Conservation (phyloP, 2,888 invertebrate genomes). For the Lissocephala sabroskyi region DNA sequence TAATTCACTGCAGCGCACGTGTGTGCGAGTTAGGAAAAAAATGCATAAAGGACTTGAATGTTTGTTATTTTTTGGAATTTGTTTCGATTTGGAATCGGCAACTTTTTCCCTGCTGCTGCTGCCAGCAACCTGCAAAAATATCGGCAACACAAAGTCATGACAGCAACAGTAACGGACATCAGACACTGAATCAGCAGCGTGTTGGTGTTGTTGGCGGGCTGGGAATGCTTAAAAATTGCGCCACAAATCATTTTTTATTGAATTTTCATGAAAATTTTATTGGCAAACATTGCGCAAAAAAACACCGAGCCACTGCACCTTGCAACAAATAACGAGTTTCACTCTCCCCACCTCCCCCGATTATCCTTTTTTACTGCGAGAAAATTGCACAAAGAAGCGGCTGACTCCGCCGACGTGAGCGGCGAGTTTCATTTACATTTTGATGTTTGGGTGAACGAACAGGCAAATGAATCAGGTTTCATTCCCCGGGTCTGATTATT, state of each 20-base stretch:
- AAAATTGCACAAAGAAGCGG: too few relatives aligned
- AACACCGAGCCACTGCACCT: conserved; percentile 32
- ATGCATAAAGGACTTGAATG: too few relatives aligned
- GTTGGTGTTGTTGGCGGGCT: conserved; percentile 14
- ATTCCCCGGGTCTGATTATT: too few relatives aligned
- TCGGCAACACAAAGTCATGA: conserved; percentile 35
- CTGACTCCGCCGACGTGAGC: too few relatives aligned
- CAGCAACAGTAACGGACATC: conserved; percentile 5
- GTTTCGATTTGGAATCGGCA: conserved; percentile 43
- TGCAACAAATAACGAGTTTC: too few relatives aligned
- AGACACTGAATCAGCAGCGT: conserved; percentile 4
- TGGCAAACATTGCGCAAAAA: conserved; percentile 39
- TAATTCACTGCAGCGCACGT: neutral
- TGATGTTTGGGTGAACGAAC: too few relatives aligned
- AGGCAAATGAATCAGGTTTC: too few relatives aligned
- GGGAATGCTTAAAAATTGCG: conserved; percentile 31
- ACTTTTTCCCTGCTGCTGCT: conserved; percentile 45
- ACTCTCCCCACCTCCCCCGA: too few relatives aligned
- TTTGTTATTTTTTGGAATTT: conserved; percentile 29
- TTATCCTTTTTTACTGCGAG: too few relatives aligned
- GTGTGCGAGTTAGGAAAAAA: neutral
- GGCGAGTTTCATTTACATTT: too few relatives aligned
- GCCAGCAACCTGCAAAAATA: conserved; percentile 45
- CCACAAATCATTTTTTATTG: conserved; percentile 64
- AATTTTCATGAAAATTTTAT: conserved; percentile 60